Conservation (phyloP, 2,888 invertebrate genomes). For the Hirtodrosophila duncani region DNA sequence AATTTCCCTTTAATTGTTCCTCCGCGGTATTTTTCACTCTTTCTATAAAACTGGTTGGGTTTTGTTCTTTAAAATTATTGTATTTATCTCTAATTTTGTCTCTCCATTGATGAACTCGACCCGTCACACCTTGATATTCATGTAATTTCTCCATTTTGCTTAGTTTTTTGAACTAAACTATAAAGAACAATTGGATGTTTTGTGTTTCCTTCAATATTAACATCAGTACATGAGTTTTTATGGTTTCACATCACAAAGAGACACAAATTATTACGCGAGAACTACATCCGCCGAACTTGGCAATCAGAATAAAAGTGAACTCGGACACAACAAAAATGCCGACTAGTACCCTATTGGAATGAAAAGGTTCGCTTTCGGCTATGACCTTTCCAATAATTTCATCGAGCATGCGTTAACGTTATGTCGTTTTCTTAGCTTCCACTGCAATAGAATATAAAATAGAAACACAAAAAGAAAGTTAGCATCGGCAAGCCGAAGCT, state of each 20-base stretch:
- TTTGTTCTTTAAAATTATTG: conserved; percentile 82
- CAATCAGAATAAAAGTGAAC: conserved; percentile 34
- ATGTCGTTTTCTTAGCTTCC: conserved; percentile 5
- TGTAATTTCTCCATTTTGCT: conserved; percentile 84
- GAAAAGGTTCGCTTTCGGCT: conserved; percentile 10
- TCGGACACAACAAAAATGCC: conserved; percentile 15
- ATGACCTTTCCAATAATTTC: conserved; percentile 8
- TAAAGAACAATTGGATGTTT: background rate
- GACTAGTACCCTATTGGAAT: conserved; percentile 18
- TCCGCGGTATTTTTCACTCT: conserved; percentile 77
- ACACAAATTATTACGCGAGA: background rate
- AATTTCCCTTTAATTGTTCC: conserved; percentile 73
- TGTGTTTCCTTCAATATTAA: too few species aligned
- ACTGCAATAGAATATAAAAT: too few species aligned
- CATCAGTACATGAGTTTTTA: conserved; percentile 23
- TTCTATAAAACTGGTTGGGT: conserved; percentile 80
- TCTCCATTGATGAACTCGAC: conserved; percentile 84
- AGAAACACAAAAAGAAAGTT: too few species aligned
- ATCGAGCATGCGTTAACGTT: conserved; percentile 15
- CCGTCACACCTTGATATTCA: conserved; percentile 87
- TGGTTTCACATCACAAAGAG: conserved; percentile 21
- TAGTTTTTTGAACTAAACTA: background rate
- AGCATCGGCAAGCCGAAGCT: too few species aligned
- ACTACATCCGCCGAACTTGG: conserved; percentile 24
- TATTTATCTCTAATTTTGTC: conserved; percentile 83